These are phyloP conservation scores for Gadopsis bispinosus DNA, from an alignment of 2,797 vertebrate genomes.

Conservation along the genomic window DNA sequence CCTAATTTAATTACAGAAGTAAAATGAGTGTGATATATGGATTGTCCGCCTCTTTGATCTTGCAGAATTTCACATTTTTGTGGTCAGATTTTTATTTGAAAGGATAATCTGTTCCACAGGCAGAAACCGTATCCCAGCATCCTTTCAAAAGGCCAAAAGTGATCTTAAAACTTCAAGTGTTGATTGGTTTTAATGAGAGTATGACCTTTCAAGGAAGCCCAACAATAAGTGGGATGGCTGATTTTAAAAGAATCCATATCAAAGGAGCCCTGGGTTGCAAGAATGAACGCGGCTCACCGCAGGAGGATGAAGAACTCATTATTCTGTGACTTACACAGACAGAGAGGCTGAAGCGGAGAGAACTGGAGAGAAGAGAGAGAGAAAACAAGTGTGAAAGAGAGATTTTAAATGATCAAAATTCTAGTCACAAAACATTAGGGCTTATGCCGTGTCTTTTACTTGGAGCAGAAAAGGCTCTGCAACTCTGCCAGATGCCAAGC, in stretches of 20 bases:
- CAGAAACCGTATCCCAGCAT: slow-evolving; percentile 21
- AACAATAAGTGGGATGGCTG: slow-evolving; percentile 69
- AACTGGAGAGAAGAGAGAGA: slow-evolving; percentile 28
- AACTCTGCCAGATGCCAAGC: slow-evolving; percentile 66
- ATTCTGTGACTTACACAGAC: slow-evolving; percentile 70
- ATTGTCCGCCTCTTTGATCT: slow-evolving; percentile 67
- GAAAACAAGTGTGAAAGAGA: slow-evolving; percentile 64
- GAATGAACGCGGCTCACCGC: slow-evolving; percentile 58
- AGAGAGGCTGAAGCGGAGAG: slow-evolving; percentile 56
- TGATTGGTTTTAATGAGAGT: slow-evolving; percentile 78
- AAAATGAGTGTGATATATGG: slow-evolving; percentile 54
- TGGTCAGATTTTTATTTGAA: slow-evolving; percentile 56
- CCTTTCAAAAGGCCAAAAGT: slow-evolving; percentile 55
- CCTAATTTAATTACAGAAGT: slow-evolving; percentile 62
- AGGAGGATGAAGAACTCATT: slow-evolving; percentile 76
- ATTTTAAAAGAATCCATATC: slow-evolving; percentile 75
- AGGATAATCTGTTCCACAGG: slow-evolving; percentile 49
- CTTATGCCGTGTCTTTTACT: slow-evolving; percentile 65
- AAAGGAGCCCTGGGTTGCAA: slow-evolving; percentile 70
- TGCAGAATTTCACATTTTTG: slow-evolving; percentile 29
- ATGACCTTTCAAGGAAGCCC: slow-evolving; percentile 69
- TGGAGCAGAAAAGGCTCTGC: slow-evolving; percentile 64
- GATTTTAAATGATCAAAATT: slow-evolving; percentile 78
- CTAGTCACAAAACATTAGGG: slow-evolving; percentile 72
- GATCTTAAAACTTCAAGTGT: slow-evolving; percentile 66